Evolutionary conservation across 2,888 invertebrate species (phyloP).

Genomic region (Ophraella communa): DNA sequence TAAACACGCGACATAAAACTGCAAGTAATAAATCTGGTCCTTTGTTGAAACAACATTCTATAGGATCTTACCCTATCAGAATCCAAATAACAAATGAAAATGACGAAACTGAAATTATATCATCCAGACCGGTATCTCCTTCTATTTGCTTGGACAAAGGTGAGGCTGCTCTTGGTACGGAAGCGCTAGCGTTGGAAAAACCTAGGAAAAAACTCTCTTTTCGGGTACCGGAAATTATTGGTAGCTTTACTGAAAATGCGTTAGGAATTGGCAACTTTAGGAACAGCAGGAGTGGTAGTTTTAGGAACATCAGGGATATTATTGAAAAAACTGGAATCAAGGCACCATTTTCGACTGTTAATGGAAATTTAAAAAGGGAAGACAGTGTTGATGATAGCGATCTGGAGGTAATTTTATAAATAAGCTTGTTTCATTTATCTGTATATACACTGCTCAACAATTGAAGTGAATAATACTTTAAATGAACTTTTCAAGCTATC

Average conservation of each 20-base stretch:
- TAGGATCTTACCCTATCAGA: conserved; percentile 55
- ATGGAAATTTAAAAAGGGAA: conserved; percentile 48
- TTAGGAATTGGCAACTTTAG: conserved; percentile 12
- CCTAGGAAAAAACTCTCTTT: conserved; percentile 88
- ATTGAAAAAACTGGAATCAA: conserved; percentile 22
- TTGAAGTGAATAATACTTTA: too few species aligned
- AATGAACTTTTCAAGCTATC: too few species aligned
- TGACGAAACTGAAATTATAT: conserved; percentile 43
- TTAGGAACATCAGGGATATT: conserved; percentile 23
- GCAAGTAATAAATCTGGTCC: conserved; percentile 32
- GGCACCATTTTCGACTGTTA: conserved; percentile 47
- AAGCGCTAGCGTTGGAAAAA: conserved; percentile 63
- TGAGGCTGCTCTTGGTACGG: conserved; percentile 56
- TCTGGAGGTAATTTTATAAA: conserved; percentile 64
- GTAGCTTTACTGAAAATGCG: conserved; percentile 15
- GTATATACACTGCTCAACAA: too few species aligned
- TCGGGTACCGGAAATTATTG: conserved; percentile 77
- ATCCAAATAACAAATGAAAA: conserved; percentile 49
- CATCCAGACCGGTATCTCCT: conserved; percentile 51
- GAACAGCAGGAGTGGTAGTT: conserved; percentile 17
- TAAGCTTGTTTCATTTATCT: too few species aligned
- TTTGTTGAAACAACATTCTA: conserved; percentile 56
- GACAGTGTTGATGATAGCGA: conserved; percentile 68
- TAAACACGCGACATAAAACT: conserved; percentile 38
- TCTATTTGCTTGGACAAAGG: conserved; percentile 54